Percentiles rank a stretch among this genome's conserved stretches.
Conservation (phyloP, 2,797 vertebrate species). For the Platyrinchus mystaceus region DNA sequence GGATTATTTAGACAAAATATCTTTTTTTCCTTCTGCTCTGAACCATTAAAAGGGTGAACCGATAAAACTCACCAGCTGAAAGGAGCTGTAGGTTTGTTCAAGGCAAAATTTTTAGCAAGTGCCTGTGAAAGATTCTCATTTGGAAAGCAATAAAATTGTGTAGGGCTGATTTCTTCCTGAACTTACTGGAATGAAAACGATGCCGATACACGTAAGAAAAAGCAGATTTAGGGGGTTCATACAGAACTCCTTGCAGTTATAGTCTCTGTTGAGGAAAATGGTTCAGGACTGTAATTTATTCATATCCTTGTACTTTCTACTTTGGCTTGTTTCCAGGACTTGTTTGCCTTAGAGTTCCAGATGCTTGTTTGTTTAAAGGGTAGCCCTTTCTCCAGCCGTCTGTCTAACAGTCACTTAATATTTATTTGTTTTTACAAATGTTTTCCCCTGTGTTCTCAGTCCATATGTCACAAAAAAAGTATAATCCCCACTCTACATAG, state of each 20-base stretch:
- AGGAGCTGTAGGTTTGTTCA: background rate
- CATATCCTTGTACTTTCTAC: background rate
- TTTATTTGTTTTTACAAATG: slow-evolving; percentile 30
- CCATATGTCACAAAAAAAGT: background rate
- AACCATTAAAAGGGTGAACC: slow-evolving; percentile 38
- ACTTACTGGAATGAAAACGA: background rate
- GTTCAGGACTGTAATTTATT: slow-evolving; percentile 18
- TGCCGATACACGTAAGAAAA: background rate
- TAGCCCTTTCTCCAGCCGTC: slow-evolving; percentile 16
- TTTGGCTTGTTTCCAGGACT: slow-evolving; percentile 9
- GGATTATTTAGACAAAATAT: slow-evolving; percentile 46
- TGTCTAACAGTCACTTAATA: slow-evolving; percentile 44
- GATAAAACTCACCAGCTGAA: background rate
- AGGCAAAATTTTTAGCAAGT: slow-evolving; percentile 1
- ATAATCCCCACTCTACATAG: background rate
- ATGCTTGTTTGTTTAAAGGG: slow-evolving; percentile 41
- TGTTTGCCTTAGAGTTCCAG: slow-evolving; percentile 24
- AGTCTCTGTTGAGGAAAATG: background rate
- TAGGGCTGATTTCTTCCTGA: background rate
- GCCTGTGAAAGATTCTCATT: background rate
- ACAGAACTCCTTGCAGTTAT: background rate
- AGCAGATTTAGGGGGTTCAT: background rate
- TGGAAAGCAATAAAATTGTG: background rate
- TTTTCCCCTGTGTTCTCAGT: background rate
- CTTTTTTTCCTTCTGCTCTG: slow-evolving; percentile 33